Evolutionary conservation across 2,113 vertebrate genomes (phyloP), one percentile per base, ranked within the genome.

Genomic region (Dromiciops gliroides): DNA sequence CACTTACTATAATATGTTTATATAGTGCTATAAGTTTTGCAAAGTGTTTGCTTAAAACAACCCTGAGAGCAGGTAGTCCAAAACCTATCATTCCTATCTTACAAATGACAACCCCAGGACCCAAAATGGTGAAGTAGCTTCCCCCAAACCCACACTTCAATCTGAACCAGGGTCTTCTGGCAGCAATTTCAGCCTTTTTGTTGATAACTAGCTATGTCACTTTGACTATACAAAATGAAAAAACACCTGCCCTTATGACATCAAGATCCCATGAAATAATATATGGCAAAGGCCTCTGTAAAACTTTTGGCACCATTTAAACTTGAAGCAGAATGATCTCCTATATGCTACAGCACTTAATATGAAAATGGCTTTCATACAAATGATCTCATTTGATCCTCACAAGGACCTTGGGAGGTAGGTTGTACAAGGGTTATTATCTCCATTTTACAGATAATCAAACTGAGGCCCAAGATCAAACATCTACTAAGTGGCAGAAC

Each of bases 1-100:
- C 83, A 67, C 60, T 92, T 92, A 28, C 60, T 25, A 94, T n/a
- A 94, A 44, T 37, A 91, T 31, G 47, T 48, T 47, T n/a, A 19
- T 51, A 52, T 9, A 67, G 11, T 31, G 31, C 88, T 49, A 53
- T 93, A 48, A 83, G 92, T 95, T 94, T 94, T 91, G 7, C 26
- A 56, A 56, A 94, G 91, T 50, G 26, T 49, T 48, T 60, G 51
- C 53, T 91, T 90, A 51, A 11, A 95, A 94, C 56, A 91, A 51
- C 50, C 75, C 16, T 7, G 47, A 31, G 48, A 88, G 48, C 47
- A 25, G 31, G 53, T 88, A 22, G 93, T 90, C 23, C 48, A 83
- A 83, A 44, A 83, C 37, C n/a, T n/a, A 48, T n/a, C 47, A 91
- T 67, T 9, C 83, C 47, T n/a, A 67, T n/a, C 44, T 31, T n/a